phyloP scores from a whole-genome alignment of 1,140 invertebrate species.

The Phocides pigmalion region DNA sequence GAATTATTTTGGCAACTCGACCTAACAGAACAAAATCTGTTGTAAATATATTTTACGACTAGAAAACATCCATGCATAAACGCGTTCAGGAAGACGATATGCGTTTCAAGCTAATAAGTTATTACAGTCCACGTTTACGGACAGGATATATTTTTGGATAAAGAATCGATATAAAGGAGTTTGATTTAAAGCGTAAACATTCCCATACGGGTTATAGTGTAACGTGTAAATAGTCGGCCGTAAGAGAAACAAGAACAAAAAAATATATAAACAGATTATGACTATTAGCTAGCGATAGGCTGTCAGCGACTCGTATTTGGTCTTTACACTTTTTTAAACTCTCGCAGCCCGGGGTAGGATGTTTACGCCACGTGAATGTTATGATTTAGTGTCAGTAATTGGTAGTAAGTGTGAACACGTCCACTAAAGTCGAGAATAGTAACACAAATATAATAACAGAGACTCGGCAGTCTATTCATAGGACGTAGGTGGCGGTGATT shows the following conservation, averaged over 20 bases:
- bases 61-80: neutral
- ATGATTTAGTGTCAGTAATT: slow-evolving; percentile 81
- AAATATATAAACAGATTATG: slow-evolving; percentile 70
- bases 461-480: slow-evolving; percentile 66
- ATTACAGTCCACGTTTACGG: slow-evolving; percentile 15
- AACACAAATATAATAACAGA: slow-evolving; percentile 80
- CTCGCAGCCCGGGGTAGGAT: slow-evolving; percentile 60
- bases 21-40: neutral
- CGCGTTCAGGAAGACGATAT: neutral
- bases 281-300: slow-evolving; percentile 74
- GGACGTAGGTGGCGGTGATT: slow-evolving; percentile 47
- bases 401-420: slow-evolving; percentile 77
- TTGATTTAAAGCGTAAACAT: slow-evolving; percentile 75
- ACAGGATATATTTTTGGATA: slow-evolving; percentile 55
- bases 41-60: slow-evolving; percentile 1
- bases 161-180: slow-evolving; percentile 57
- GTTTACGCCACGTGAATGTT: slow-evolving; percentile 74
- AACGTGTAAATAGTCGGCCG: slow-evolving; percentile 66
- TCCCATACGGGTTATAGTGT: slow-evolving; percentile 70
- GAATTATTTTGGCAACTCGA: too few species aligned
- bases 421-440: slow-evolving; percentile 72
- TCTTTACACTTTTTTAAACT: slow-evolving; percentile 65
- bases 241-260: slow-evolving; percentile 55
- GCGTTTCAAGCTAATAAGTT: slow-evolving; percentile 29
- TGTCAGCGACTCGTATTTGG: slow-evolving; percentile 76